These are phyloP conservation scores for Aphelenchoides fujianensis DNA, from an alignment of 1,140 invertebrate genomes.

Conservation along the genomic window DNA sequence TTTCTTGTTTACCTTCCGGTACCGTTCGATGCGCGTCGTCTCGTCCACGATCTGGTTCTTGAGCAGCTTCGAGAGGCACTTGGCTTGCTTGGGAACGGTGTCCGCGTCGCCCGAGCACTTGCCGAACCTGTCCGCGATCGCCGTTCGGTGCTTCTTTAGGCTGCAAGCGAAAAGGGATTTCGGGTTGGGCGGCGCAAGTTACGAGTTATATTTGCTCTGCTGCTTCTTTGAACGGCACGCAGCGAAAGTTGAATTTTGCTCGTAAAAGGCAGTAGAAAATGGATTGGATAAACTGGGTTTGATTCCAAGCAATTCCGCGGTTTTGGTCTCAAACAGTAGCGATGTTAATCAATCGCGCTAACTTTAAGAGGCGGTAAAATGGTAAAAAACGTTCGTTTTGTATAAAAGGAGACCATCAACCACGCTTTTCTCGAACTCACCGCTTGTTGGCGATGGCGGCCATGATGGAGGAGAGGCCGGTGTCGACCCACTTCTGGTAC, in stretches of 20 bases:
- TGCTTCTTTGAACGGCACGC: no score
- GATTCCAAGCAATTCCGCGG: no score
- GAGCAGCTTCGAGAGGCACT: neutral
- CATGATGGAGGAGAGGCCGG: conserved; percentile 15
- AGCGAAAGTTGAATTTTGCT: no score
- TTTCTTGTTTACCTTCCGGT: neutral
- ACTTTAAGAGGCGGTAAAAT: neutral
- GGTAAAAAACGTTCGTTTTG: no score
- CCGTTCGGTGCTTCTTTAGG: neutral
- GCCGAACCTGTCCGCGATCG: neutral
- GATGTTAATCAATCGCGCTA: neutral
- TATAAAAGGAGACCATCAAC: neutral
- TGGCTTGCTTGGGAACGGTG: neutral
- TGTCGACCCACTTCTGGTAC: conserved; percentile 22
- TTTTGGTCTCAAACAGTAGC: no score
- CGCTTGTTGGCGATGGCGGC: conserved; percentile 8
- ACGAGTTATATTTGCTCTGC: no score
- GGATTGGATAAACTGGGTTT: no score
- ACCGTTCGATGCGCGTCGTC: no score
- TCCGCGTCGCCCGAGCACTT: neutral
- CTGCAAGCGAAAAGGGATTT: conserved; percentile 1
- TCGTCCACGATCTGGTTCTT: no score
- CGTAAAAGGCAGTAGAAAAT: no score
- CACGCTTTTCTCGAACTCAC: neutral
- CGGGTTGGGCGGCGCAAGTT: no score